Base-by-base conservation (phyloP, 2,113 vertebrate genomes). In the Aplodontia rufa region DNA sequence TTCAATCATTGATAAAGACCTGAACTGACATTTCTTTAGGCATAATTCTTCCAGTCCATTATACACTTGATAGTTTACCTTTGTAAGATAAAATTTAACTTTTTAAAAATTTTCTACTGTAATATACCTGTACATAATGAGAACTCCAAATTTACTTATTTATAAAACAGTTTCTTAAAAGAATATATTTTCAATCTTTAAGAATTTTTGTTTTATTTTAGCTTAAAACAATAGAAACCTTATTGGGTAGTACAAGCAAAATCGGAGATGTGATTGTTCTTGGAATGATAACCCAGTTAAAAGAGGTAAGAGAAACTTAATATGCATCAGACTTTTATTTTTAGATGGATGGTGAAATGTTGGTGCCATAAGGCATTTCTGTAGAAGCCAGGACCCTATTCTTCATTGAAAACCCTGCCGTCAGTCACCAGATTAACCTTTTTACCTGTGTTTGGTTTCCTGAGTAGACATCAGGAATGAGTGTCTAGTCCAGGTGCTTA, bases 251-350 rank as follows among this genome's bases (percentile, higher is more conserved):
- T 89, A 99, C 99, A 62, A 88, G 98, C 47, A 99, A 99, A 98
- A 97, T 99, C 42, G 98, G 99, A 90, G 99, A 99, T 68, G 99
- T 99, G 97, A 99, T 99, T 96, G 98, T 99, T 40, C 99, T 99
- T 5, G 99, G 99, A 76, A 99, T 99, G 99, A 98, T 99, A 98
- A 99, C 99, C 51, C 99, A 99, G 97, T 98, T 99, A 26, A 99
- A 99, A 98, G 99, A 99, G 99, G 99, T 99, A 97, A 97, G 98
- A 95, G 51, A 32, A 64, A 86, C 49, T 93, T 47, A 11, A n/a
- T 7, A 53, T 85, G 72, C 45, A 78, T 95, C 32, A 71, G 40
- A 37, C 30, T 90, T 53, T 12, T 86, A 95, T 80, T 66, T 75
- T 96, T 71, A 20, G 11, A 83, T 4, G 40, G 47, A 66, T 74